These are phyloP conservation scores for Malacoraja senta DNA, from an alignment of 2,797 vertebrate genomes.

Conservation along the genomic window DNA sequence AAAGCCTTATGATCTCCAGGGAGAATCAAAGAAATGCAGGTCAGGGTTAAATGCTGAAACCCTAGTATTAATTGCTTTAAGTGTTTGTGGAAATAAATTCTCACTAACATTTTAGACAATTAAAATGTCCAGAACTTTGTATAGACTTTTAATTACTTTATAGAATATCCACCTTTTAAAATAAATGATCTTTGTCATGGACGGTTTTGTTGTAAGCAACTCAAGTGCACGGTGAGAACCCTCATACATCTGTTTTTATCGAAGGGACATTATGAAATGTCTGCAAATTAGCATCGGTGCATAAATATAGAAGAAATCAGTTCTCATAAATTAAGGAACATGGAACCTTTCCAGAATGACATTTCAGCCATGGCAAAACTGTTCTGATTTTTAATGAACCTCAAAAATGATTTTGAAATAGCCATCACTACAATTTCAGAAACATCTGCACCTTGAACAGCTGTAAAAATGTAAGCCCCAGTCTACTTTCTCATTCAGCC, in stretches of 20 bases:
- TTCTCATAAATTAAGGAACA: background rate
- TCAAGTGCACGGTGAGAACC: background rate
- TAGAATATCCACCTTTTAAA: background rate
- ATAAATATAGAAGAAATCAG: background rate
- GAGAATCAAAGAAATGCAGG: too few species aligned
- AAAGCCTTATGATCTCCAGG: background rate
- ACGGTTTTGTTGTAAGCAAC: background rate
- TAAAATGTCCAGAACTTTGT: background rate
- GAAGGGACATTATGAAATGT: background rate
- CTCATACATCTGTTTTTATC: background rate
- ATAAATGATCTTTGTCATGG: background rate
- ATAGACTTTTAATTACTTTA: background rate
- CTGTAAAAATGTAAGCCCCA: background rate
- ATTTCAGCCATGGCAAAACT: background rate
- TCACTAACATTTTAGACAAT: background rate
- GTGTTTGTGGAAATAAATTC: background rate
- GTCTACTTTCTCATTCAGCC: background rate
- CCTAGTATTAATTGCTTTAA: too few species aligned
- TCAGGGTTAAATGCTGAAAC: background rate
- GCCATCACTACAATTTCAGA: background rate
- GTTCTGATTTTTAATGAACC: constrained; percentile 3
- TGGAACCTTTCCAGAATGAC: background rate
- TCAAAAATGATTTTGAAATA: background rate
- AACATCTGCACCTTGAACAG: background rate
- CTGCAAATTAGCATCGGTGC: background rate